phyloP scores from a whole-genome alignment of 2,113 vertebrate species.

The Coturnix japonica region DNA sequence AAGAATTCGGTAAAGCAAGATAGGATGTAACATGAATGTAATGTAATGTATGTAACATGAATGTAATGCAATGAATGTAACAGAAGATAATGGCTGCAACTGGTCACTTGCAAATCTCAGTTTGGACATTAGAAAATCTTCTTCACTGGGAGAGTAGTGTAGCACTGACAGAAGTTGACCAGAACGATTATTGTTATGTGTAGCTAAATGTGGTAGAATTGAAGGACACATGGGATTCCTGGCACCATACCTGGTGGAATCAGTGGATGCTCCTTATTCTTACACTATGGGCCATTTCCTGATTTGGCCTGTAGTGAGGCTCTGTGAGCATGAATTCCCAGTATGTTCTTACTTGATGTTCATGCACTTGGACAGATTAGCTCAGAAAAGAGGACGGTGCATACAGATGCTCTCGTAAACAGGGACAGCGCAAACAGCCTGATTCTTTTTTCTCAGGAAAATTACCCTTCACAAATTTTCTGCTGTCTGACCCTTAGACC shows the following conservation, averaged over 20 bases:
- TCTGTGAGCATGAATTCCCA: neutral
- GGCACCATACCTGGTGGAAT: neutral
- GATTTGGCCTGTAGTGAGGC: neutral
- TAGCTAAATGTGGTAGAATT: neutral
- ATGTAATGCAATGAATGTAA: too few relatives aligned
- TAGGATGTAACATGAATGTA: neutral
- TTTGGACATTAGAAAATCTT: neutral
- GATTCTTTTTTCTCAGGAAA: neutral
- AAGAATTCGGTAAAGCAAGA: neutral
- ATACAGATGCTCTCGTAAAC: neutral
- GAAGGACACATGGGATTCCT: neutral
- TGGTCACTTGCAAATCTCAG: neutral
- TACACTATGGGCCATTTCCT: neutral
- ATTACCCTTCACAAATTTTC: neutral
- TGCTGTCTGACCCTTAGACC: neutral
- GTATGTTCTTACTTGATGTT: rapidly evolving
- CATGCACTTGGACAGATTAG: rapidly evolving
- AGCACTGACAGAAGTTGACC: neutral
- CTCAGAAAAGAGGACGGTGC: neutral
- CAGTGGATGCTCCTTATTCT: neutral
- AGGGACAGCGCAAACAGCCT: neutral
- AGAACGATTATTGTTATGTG: neutral
- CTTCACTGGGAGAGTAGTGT: neutral
- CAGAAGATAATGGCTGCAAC: neutral
- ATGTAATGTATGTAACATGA: too few relatives aligned